Evolutionary conservation across 2,113 vertebrate species (phyloP).

Genomic region (Antechinus flavipes): DNA sequence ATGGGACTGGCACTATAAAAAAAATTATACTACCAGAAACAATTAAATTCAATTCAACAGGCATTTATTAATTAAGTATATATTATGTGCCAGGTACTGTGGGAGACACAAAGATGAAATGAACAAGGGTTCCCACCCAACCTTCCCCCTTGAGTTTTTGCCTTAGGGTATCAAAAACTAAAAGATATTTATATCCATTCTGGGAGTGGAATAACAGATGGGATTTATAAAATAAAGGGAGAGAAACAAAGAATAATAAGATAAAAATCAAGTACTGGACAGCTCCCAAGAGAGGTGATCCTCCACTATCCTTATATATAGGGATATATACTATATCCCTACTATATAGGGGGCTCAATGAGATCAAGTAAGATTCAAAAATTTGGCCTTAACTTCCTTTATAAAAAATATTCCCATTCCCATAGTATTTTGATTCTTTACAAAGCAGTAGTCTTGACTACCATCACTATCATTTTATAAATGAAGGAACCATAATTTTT

Average conservation of each 20-base stretch:
- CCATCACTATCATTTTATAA: background rate
- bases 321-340: no score
- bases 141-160: no score
- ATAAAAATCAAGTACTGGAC: background rate
- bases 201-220: conserved; percentile 30
- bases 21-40: background rate
- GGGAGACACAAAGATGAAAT: no score
- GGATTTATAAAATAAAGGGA: conserved; percentile 27
- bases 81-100: no score
- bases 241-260: background rate
- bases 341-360: background rate
- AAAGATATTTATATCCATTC: conserved; percentile 23
- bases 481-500: background rate
- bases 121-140: no score
- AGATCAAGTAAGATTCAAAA: background rate
- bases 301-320: background rate
- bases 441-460: background rate
- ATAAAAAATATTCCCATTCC: background rate
- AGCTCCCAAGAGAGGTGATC: background rate
- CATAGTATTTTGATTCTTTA: background rate
- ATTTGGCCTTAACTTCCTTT: background rate
- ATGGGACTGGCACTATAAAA: background rate
- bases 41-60: no score
- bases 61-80: no score
- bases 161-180: conserved; percentile 2